Percentiles rank a stretch among this genome's conserved stretches.
phyloP scores from a whole-genome alignment of 2,888 invertebrate genomes.

The Sesia bembeciformis region DNA sequence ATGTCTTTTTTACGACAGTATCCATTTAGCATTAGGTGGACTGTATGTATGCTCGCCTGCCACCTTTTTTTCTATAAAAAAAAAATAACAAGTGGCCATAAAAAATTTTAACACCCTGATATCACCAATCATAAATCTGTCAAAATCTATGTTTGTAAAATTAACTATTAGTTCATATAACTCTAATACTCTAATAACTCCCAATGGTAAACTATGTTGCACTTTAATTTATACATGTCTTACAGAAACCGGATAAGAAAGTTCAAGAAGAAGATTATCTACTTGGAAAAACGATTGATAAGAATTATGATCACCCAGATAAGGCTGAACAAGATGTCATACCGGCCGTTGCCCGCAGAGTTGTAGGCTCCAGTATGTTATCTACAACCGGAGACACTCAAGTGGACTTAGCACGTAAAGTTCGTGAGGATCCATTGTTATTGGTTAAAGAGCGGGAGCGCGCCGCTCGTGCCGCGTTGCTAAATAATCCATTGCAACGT shows the following conservation, averaged over 20 bases:
- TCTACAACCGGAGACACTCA: conserved; percentile 75
- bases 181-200: too few relatives aligned
- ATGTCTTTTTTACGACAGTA: too few relatives aligned
- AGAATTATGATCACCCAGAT: conserved; percentile 77
- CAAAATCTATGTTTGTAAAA: too few relatives aligned
- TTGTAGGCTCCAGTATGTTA: conserved; percentile 59
- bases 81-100: too few relatives aligned
- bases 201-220: too few relatives aligned
- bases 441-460: conserved; percentile 92
- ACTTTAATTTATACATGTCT: conserved; percentile 8
- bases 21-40: too few relatives aligned
- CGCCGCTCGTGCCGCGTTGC: conserved; percentile 86
- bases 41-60: too few relatives aligned
- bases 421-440: conserved; percentile 94
- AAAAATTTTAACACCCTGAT: too few relatives aligned
- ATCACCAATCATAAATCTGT: too few relatives aligned
- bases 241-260: conserved; percentile 73
- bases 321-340: conserved; percentile 83
- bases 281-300: conserved; percentile 87
- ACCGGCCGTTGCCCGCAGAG: conserved; percentile 73
- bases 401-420: conserved; percentile 90
- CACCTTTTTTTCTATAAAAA: too few relatives aligned
- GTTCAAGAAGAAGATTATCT: conserved; percentile 92
- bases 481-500: conserved; percentile 94
- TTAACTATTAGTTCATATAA: too few relatives aligned